Conservation (phyloP, 2,888 invertebrate genomes). For the Augochlorella aurata region DNA sequence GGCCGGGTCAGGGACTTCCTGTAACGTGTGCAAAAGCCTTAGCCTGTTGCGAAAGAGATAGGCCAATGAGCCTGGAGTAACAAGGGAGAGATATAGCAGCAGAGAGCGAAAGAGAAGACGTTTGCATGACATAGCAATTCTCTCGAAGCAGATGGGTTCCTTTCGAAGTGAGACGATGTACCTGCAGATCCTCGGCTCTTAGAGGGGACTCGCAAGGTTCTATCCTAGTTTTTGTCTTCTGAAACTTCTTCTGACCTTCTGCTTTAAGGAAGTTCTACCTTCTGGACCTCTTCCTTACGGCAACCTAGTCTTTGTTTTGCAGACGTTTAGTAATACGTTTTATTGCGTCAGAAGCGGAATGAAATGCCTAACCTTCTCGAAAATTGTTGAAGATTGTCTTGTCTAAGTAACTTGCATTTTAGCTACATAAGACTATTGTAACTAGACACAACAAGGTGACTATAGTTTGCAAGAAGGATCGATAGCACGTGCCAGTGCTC, state of each 20-base stretch:
- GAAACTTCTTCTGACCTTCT: too few species aligned
- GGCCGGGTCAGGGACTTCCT: slow-evolving; percentile 13
- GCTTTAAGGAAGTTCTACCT: too few species aligned
- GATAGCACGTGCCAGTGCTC: background rate
- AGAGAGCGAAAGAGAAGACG: background rate
- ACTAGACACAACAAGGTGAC: background rate
- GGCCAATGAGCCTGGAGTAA: too few species aligned
- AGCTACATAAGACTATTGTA: background rate
- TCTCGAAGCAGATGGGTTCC: background rate
- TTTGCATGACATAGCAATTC: background rate
- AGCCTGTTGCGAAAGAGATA: background rate
- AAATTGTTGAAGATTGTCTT: background rate
- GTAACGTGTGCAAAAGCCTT: background rate
- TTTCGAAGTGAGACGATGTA: background rate
- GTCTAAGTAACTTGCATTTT: background rate
- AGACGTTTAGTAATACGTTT: background rate
- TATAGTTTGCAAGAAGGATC: background rate
- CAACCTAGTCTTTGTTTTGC: too few species aligned
- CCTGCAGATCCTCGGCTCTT: background rate
- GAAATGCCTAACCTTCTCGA: background rate
- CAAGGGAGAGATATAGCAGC: too few species aligned
- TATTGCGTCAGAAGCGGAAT: background rate
- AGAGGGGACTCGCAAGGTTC: too few species aligned
- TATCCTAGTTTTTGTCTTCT: too few species aligned
- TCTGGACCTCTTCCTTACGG: too few species aligned